A percentile compares a stretch with the other conserved stretches of the same genome.
These are phyloP conservation scores for Melinaea marsaeus DNA, from an alignment of 2,888 invertebrate genomes.

Conservation along the genomic window DNA sequence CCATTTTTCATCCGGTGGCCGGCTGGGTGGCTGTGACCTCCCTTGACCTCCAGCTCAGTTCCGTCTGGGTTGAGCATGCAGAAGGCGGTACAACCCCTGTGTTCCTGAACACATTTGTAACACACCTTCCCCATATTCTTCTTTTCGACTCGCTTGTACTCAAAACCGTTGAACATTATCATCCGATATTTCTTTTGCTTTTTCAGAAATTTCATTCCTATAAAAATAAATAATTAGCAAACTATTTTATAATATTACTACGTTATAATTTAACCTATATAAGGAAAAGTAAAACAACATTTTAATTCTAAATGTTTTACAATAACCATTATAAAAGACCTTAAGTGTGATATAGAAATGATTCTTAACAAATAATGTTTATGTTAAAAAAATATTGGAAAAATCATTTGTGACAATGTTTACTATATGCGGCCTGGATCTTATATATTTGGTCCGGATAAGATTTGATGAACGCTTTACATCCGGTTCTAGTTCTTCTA, in stretches of 20 bases:
- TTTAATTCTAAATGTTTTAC: too few species aligned
- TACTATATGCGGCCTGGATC: slow-evolving; percentile 41
- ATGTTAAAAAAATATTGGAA: too few species aligned
- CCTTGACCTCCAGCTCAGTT: slow-evolving; percentile 26
- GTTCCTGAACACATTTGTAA: slow-evolving; percentile 46
- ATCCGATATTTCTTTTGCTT: slow-evolving; percentile 46
- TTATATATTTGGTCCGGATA: slow-evolving; percentile 39
- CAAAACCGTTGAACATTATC: slow-evolving; percentile 39
- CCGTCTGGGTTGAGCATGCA: slow-evolving; percentile 36
- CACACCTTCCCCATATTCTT: slow-evolving; percentile 43
- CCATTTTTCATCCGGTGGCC: slow-evolving; percentile 3
- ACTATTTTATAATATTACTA: too few species aligned
- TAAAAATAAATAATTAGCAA: slow-evolving; percentile 21
- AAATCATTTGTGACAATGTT: slow-evolving; percentile 43
- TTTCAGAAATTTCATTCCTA: slow-evolving; percentile 37
- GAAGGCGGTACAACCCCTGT: slow-evolving; percentile 43
- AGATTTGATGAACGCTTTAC: slow-evolving; percentile 57
- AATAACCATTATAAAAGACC: background rate
- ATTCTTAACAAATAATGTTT: too few species aligned
- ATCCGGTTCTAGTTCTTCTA: slow-evolving; percentile 52
- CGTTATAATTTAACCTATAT: too few species aligned
- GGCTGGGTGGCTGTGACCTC: slow-evolving; percentile 35
- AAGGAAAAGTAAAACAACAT: too few species aligned
- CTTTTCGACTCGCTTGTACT: slow-evolving; percentile 44
- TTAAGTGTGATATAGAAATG: background rate